These are phyloP conservation scores for Euphonia xanthogaster DNA, from an alignment of 2,797 vertebrate genomes.

Conservation along the genomic window DNA sequence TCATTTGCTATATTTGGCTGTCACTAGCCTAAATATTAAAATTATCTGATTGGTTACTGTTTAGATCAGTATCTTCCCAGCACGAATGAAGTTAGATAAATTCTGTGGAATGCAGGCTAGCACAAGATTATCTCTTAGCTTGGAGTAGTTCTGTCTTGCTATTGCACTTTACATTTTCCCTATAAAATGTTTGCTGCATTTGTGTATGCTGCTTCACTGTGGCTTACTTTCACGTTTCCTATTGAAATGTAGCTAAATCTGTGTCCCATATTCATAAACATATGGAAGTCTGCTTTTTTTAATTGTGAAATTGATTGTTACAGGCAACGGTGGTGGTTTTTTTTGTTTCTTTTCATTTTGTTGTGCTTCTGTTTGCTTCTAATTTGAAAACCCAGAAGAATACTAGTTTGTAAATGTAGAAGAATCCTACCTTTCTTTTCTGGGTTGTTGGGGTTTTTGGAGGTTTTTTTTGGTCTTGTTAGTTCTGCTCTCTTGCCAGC, in stretches of 20 bases:
- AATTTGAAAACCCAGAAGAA: not conserved
- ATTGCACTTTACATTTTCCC: not conserved
- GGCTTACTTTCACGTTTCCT: not conserved
- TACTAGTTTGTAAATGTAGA: not conserved
- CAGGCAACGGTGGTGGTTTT: rapidly evolving
- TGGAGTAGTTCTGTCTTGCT: not conserved
- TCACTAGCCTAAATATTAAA: constrained; percentile 35
- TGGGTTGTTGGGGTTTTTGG: not conserved
- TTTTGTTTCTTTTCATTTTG: not conserved
- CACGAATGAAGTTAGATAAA: not conserved
- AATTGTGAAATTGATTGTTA: not conserved
- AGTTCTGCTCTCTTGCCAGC: not conserved
- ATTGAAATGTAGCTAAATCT: not conserved
- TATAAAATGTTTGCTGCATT: not conserved
- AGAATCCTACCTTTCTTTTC: not conserved
- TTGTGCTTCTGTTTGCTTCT: not conserved
- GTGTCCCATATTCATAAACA: not conserved
- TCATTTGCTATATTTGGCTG: constrained; percentile 29
- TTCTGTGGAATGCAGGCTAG: not conserved
- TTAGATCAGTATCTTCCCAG: constrained; percentile 16
- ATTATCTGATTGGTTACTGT: constrained; percentile 3
- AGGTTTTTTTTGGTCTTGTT: not conserved
- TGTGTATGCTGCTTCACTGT: not conserved
- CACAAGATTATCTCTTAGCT: not conserved
- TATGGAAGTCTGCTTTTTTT: not conserved